Base-by-base conservation (phyloP, 2,888 invertebrate genomes). In the Pogonocherus hispidulus region DNA sequence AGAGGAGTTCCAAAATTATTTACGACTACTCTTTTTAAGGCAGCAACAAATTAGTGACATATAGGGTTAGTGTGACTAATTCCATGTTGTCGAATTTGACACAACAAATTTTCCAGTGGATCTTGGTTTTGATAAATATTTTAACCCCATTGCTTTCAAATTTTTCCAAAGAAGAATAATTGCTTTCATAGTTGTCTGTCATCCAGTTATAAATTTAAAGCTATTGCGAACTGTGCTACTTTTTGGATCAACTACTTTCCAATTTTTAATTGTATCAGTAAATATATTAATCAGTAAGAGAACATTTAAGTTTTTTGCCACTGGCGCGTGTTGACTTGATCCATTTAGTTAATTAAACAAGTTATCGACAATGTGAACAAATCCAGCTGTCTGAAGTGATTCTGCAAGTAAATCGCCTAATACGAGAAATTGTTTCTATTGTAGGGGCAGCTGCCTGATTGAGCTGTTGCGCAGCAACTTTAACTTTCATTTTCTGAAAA, bases 241-340 rank as follows among this genome's bases (percentile, higher is more conserved):
- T 18, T 47, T 47, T 18, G 47, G 14, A 18, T 70, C 57, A 23
- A 70, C 49, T 27, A 71, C 32, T 47, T 66, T 56, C 68, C 62
- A 66, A 4, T 69, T 57, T 35, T 23, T 56, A 35, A 70, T 32
- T 68, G n/a, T n/a, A n/a, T 63, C 46, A 5, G 6, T 56, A 1
- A 68, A 41, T 3, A 14, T 41, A 32, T 59, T 27, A 32, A n/a
- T 65, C 37, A 9, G 59, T 41, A 16, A 71, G 19, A 6, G 51
- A 63, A 63, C 67, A 64, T 62, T 63, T 27, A 69, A 52, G 67
- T 63, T 56, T 52, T 69, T 66, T 66, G 18, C 66, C 69, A 14
- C 70, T 60, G 1, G 64, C 3, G 3, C 14, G 9, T 51, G 19
- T 23, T 18, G 23, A 11, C 22, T 51, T 27, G 51, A 51, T 19